phyloP scores from a whole-genome alignment of 2,113 vertebrate species.

The Colius striatus region DNA sequence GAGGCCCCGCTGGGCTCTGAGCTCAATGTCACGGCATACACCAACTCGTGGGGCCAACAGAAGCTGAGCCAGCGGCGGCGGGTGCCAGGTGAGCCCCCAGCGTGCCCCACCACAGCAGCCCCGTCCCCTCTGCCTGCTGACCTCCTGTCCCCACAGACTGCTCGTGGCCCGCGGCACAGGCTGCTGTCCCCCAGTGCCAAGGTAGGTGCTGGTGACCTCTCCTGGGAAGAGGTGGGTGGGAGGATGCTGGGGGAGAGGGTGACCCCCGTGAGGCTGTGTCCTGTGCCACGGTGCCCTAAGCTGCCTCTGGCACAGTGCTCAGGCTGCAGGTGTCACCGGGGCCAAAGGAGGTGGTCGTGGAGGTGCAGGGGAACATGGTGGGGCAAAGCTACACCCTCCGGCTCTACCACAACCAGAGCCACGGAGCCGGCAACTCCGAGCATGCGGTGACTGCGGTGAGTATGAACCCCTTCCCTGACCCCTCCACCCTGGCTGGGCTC shows the following conservation, averaged over 20 bases:
- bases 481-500: accelerated
- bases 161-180: conserved; percentile 48
- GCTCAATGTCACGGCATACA: conserved; percentile 63
- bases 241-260: not conserved
- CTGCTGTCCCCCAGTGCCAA: conserved; percentile 70
- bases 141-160: conserved; percentile 71
- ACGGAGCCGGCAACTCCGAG: not conserved
- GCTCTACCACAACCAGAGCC: conserved; percentile 61
- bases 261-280: accelerated
- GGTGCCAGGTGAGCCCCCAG: conserved; percentile 72
- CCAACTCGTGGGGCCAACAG: not conserved
- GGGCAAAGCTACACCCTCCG: conserved; percentile 55
- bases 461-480: not conserved
- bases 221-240: not conserved
- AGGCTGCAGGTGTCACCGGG: conserved; percentile 47
- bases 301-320: conserved; percentile 14
- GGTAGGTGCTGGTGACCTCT: conserved; percentile 34
- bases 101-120: accelerated
- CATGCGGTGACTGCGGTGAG: not conserved
- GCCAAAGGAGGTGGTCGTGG: conserved; percentile 9
- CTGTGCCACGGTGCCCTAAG: conserved; percentile 7
- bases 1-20: conserved; percentile 56
- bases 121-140: not conserved
- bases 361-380: conserved; percentile 4
- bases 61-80: conserved; percentile 50